Evolutionary conservation across 1,140 invertebrate genomes (phyloP), one percentile per base, ranked within the genome.

Genomic region (Leptestheria dahalacensis): DNA sequence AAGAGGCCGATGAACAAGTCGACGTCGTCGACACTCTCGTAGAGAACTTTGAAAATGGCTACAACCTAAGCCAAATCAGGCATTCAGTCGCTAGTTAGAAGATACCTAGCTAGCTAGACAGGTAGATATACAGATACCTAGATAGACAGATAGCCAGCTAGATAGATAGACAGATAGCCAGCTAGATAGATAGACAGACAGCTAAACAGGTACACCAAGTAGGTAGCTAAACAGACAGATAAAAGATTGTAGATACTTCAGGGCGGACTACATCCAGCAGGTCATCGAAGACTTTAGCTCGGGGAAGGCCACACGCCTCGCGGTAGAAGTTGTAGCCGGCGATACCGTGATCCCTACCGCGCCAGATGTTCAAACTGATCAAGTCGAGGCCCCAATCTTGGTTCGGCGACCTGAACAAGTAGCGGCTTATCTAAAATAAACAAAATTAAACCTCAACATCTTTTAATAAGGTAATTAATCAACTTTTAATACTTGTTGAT

Each of bases 311-410:
- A 68, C 91, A 94, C 60, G 86, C 83, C 48, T 82, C 78, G 55
- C 92, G 75, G 68, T 82, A 86, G 51, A 84, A 80, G 61, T 89
- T 85, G 69, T 95, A 96, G 0, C 80, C 78, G 0, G 83, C 84
- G 2, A 94, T 71, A 21, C 88, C 91, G 68, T 92, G 88, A 72
- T 96, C 92, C 28, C 91, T 77, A 63, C 88, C 88, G 67, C 92
- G 79, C 68, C 93, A 87, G 50, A 95, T 85, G 65, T 95, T 91
- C 28, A 84, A 78, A 0, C 91, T 80, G 18, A 83, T 78, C 56
- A 95, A 72, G 74, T 95, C 92, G 11, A 80, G 72, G 3, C 89
- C 88, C 57, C 88, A 81, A 1, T 57, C 54, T 12, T 76, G 77
- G 61, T 77, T 79, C 29, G 79, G 79, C 61, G 77, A 28, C 48